A percentile compares a stretch with the other conserved stretches of the same genome.
phyloP scores from a whole-genome alignment of 2,797 vertebrate genomes.

The Gallirallus australis region DNA sequence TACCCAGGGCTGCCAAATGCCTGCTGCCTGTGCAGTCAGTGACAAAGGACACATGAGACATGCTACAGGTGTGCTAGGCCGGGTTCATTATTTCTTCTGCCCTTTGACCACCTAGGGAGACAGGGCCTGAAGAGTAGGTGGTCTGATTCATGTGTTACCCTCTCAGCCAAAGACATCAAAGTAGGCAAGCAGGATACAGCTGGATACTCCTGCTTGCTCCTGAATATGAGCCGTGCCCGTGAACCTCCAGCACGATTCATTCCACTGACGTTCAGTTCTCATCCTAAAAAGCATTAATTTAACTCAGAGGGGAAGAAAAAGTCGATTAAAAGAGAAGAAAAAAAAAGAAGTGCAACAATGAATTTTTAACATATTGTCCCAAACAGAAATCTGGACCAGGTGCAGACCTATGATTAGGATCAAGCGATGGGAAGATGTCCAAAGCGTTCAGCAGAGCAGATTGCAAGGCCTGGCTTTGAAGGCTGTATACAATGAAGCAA shows the following conservation, averaged over 20 bases:
- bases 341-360: not conserved
- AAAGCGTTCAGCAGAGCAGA: not conserved
- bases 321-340: not conserved
- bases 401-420: conserved; percentile 28
- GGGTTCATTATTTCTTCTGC: not conserved
- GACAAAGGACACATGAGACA: not conserved
- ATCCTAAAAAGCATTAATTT: not conserved
- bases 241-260: not conserved
- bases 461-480: not conserved
- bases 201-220: conserved; percentile 22
- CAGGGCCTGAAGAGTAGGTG: conserved; percentile 2
- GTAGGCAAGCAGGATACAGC: not conserved
- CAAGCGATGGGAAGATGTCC: conserved; percentile 36
- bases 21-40: not conserved
- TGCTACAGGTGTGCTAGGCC: not conserved
- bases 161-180: conserved; percentile 36
- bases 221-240: not conserved
- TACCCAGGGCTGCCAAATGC: not conserved
- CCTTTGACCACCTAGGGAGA: not conserved
- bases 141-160: not conserved
- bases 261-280: not conserved
- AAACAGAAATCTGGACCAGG: conserved; percentile 40
- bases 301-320: not conserved
- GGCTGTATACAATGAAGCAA: not conserved
- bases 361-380: conserved; percentile 26